These are phyloP conservation scores for Dyspetes luteomarginatus DNA, from an alignment of 2,888 invertebrate genomes.

Conservation along the genomic window DNA sequence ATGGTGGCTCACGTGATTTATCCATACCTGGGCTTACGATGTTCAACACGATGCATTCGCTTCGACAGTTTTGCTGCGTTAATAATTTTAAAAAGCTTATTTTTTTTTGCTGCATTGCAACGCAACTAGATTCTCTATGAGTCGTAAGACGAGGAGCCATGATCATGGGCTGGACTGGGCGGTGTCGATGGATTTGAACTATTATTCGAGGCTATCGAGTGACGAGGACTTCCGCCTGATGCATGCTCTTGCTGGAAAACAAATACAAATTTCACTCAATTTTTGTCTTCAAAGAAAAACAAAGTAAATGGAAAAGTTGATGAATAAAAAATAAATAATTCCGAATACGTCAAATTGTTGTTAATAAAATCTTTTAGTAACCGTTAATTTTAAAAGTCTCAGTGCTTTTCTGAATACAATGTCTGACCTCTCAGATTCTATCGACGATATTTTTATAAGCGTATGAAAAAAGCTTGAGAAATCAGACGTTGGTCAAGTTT, in stretches of 20 bases:
- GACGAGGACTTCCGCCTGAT: constrained; percentile 87
- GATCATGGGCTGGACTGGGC: constrained; percentile 88
- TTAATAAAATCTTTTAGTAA: too few relatives aligned
- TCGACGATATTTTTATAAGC: too few relatives aligned
- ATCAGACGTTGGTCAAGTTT: too few relatives aligned
- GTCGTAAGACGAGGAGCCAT: constrained; percentile 88
- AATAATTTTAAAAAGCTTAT: constrained; percentile 11
- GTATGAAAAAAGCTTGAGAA: too few relatives aligned
- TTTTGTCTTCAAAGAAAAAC: not conserved
- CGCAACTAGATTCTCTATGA: constrained; percentile 83
- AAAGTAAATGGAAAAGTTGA: too few relatives aligned
- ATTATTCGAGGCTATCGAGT: constrained; percentile 90
- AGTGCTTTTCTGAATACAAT: too few relatives aligned
- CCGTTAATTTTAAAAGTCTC: too few relatives aligned
- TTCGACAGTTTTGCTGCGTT: constrained; percentile 27
- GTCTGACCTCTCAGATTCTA: too few relatives aligned
- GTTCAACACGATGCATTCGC: constrained; percentile 26
- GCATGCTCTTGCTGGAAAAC: constrained; percentile 81
- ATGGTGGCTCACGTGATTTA: constrained; percentile 55
- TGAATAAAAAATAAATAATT: too few relatives aligned
- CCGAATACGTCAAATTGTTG: too few relatives aligned
- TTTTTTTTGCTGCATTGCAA: not conserved
- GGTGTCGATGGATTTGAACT: constrained; percentile 90
- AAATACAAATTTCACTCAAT: not conserved
- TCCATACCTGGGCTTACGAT: constrained; percentile 56